phyloP scores from a whole-genome alignment of 2,113 vertebrate species.

The Bufo gargarizans region DNA sequence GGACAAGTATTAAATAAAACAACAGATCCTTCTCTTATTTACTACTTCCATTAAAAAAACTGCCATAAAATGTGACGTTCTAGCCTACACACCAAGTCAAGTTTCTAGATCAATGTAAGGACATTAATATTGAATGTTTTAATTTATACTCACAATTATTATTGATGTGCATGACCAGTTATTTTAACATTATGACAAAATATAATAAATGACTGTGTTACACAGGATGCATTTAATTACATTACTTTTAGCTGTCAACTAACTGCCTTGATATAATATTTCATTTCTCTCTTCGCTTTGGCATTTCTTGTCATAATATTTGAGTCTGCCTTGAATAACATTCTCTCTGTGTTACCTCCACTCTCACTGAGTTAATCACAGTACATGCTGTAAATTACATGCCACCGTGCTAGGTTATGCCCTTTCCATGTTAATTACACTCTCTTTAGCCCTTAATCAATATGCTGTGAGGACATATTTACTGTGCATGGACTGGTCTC shows the following conservation, averaged over 20 bases:
- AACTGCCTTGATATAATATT: constrained; percentile 15
- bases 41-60: too few species aligned
- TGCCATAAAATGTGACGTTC: too few species aligned
- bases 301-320: constrained; percentile 38
- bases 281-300: constrained; percentile 19
- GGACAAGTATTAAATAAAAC: too few species aligned
- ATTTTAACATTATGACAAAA: background rate
- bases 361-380: constrained; percentile 13
- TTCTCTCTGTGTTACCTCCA: constrained; percentile 27
- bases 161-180: background rate
- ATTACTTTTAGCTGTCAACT: background rate
- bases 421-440: constrained; percentile 35
- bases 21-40: too few species aligned
- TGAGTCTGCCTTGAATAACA: constrained; percentile 11
- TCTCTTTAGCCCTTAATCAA: constrained; percentile 37
- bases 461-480: constrained; percentile 24
- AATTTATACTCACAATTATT: background rate
- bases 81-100: too few species aligned
- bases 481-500: background rate
- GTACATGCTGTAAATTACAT: constrained; percentile 31
- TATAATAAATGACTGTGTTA: background rate
- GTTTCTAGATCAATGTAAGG: too few species aligned
- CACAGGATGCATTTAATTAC: constrained; percentile 6
- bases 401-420: constrained; percentile 13
- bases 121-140: too few species aligned